A percentile compares a stretch with the other conserved stretches of the same genome.
Conservation (phyloP, 2,113 vertebrate genomes). For the Taurulus bubalis region DNA sequence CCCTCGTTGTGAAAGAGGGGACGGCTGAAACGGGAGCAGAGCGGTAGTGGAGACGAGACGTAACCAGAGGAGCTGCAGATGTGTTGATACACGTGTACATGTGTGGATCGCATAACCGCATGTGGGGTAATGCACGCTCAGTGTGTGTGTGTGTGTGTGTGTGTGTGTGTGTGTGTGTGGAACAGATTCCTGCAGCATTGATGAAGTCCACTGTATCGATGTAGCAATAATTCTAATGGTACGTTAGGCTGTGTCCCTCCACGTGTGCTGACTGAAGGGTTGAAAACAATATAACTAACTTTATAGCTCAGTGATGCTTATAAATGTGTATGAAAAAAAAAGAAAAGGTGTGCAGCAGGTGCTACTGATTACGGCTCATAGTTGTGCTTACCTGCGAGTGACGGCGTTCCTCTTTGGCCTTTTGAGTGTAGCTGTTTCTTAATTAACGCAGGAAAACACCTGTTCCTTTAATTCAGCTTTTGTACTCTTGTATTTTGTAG, state of each 20-base stretch:
- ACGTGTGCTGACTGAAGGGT: constrained; percentile 21
- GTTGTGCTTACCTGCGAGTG: constrained; percentile 31
- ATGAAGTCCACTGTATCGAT: constrained; percentile 28
- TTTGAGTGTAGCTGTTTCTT: constrained; percentile 51
- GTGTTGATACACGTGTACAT: constrained; percentile 42
- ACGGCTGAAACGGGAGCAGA: constrained; percentile 27
- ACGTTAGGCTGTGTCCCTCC: not conserved
- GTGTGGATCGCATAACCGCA: too few relatives aligned
- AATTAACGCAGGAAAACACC: constrained; percentile 3
- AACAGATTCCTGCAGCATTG: constrained; percentile 20
- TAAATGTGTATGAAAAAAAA: constrained; percentile 31
- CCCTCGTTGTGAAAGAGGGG: constrained; percentile 19
- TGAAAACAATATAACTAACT: constrained; percentile 6
- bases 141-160: too few relatives aligned
- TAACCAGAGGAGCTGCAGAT: constrained; percentile 47
- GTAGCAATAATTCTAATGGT: constrained; percentile 60
- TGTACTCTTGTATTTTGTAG: constrained; percentile 25
- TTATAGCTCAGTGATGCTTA: constrained; percentile 25
- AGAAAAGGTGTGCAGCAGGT: constrained; percentile 33
- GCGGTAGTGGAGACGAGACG: not conserved
- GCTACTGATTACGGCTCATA: constrained; percentile 13
- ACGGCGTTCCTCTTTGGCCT: constrained; percentile 34
- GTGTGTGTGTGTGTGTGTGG: constrained; percentile 1
- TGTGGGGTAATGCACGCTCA: too few relatives aligned
- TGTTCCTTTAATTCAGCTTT: constrained; percentile 26